Evolutionary conservation across 2,113 vertebrate genomes (phyloP), one percentile per base, ranked within the genome.

Genomic region (Plotosus lineatus): DNA sequence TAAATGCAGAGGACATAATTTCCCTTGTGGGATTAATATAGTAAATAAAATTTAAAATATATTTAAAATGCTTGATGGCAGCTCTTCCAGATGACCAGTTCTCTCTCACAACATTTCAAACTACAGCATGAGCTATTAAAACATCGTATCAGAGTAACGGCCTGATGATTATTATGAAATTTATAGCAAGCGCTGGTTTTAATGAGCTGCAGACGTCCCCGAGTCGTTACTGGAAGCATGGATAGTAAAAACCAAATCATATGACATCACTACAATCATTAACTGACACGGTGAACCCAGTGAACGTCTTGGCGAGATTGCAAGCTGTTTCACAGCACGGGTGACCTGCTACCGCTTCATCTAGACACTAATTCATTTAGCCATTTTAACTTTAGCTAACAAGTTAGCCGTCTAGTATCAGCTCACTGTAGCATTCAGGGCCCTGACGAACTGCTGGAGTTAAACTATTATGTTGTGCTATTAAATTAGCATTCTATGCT

Each of bases 31-130:
- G n/a, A n/a, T n/a, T n/a, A n/a, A n/a, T n/a, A n/a, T n/a, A n/a
- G n/a, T n/a, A n/a, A n/a, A n/a, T n/a, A n/a, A n/a, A n/a, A n/a
- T n/a, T n/a, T n/a, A n/a, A n/a, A n/a, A n/a, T n/a, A n/a, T n/a
- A n/a, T 76, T 55, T 14, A 76, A 76, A 82, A 82, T 76, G 61
- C 80, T 82, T 46, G 61, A 76, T 48, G 73, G 14, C 8, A 12
- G 48, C 36, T 60, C 58, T 65, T 75, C 63, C 72, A 65, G 42
- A 63, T 36, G 36, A 56, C 21, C 72, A 68, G 10, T 6, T 74
- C 15, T 11, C 36, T 61, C 73, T 76, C 73, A 44, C 28, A 82
- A 51, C 36, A 82, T 82, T 81, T 65, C 63, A 44, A 53, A 17
- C 36, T 26, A 44, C 79, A 56, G 51, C 17, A 50, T 81, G 58